phyloP scores from a whole-genome alignment of 1,140 invertebrate species.

The Drosophila mauritiana region DNA sequence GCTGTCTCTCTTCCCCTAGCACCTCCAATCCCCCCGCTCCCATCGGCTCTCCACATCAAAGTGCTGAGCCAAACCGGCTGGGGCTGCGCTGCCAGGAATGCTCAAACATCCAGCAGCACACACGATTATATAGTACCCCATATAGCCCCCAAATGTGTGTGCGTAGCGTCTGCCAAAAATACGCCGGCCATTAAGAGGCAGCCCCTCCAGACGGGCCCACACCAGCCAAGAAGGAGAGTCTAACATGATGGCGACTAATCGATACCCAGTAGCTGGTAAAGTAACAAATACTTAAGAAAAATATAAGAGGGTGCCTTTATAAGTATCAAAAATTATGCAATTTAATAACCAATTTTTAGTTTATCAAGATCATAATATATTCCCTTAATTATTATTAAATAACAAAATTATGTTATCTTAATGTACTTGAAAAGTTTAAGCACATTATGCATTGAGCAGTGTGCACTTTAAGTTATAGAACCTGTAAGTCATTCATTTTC shows the following conservation, averaged over 20 bases:
- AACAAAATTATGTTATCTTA: too few relatives aligned
- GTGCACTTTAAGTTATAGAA: too few relatives aligned
- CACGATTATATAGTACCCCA: slow-evolving; percentile 12
- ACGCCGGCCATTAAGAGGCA: slow-evolving; percentile 68
- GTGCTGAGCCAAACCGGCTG: slow-evolving; percentile 62
- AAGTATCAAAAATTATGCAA: too few relatives aligned
- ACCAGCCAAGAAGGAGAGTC: slow-evolving; percentile 27
- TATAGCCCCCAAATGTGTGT: slow-evolving; percentile 65
- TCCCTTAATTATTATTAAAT: too few relatives aligned
- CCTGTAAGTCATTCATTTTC: too few relatives aligned
- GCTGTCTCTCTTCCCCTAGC: slow-evolving; percentile 25
- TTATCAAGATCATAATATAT: too few relatives aligned
- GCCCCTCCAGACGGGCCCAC: slow-evolving; percentile 48
- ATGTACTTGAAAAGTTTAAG: too few relatives aligned
- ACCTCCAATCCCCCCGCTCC: neutral
- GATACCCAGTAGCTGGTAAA: neutral
- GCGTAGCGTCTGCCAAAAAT: slow-evolving; percentile 81
- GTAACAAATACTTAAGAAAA: too few relatives aligned
- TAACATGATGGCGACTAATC: neutral
- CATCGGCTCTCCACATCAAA: slow-evolving; percentile 22
- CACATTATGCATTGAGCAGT: too few relatives aligned
- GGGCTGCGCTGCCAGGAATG: slow-evolving; percentile 25
- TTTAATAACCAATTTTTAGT: too few relatives aligned
- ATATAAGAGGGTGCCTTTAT: too few relatives aligned
- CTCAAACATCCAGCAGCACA: slow-evolving; percentile 44